Conservation (phyloP, 2,113 vertebrate species). For the Eptesicus fuscus region DNA sequence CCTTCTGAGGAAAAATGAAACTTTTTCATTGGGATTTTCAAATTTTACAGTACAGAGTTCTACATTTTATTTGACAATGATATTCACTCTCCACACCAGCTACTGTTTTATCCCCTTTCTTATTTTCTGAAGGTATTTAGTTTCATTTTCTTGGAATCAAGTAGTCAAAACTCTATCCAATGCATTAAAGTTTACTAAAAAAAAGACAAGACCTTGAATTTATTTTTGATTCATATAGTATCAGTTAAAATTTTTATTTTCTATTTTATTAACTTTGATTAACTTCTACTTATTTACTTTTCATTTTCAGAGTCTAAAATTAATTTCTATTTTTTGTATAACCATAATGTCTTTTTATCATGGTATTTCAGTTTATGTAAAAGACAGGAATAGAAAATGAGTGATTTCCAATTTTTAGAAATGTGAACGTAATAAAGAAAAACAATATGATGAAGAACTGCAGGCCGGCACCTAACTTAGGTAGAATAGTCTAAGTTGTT, state of each 20-base stretch:
- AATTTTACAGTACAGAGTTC: neutral
- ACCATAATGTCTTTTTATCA: neutral
- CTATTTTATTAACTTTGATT: neutral
- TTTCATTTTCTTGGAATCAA: neutral
- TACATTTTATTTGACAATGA: neutral
- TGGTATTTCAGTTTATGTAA: neutral
- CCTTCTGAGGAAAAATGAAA: neutral
- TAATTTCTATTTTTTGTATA: neutral
- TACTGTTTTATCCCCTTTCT: neutral
- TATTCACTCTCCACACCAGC: neutral
- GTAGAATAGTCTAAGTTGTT: too few relatives aligned
- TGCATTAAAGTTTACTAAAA: constrained; percentile 4
- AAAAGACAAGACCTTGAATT: neutral
- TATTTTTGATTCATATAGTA: neutral
- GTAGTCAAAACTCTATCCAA: neutral
- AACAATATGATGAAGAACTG: rapidly evolving
- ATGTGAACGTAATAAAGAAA: neutral
- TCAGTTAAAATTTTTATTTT: neutral
- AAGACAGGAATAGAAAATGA: neutral
- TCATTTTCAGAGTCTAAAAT: neutral
- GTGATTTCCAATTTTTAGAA: neutral
- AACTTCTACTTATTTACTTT: constrained; percentile 18
- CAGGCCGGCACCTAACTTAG: neutral
- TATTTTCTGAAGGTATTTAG: neutral
- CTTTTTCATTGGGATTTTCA: neutral